Conservation (phyloP, 2,113 vertebrate genomes). For the Gnathonemus echidnorhynchus region DNA sequence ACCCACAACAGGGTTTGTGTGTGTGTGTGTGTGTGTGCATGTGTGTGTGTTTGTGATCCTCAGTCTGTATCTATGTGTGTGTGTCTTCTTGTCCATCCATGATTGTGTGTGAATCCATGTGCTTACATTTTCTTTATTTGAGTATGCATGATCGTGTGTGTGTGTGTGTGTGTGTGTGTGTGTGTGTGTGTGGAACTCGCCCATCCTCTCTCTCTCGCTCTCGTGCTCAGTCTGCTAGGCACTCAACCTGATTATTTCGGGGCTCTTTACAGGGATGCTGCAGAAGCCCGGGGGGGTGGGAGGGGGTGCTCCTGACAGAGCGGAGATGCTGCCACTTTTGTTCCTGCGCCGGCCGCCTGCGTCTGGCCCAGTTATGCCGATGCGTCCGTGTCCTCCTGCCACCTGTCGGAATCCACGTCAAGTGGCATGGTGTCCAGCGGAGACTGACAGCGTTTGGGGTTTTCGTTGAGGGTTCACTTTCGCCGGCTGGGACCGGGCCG, state of each 20-base stretch:
- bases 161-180: neutral
- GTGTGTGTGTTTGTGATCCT: neutral
- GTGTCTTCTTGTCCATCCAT: neutral
- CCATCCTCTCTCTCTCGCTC: neutral
- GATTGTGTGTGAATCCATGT: neutral
- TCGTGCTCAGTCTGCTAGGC: neutral
- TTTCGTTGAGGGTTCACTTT: neutral
- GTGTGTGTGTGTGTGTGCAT: neutral
- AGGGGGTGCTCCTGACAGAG: neutral
- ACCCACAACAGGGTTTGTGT: neutral
- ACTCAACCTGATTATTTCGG: neutral
- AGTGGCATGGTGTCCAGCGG: neutral
- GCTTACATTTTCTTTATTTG: neutral
- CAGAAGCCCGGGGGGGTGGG: neutral
- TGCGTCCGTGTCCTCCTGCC: neutral
- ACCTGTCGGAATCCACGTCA: neutral
- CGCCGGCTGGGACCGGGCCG: neutral
- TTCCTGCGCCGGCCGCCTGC: neutral
- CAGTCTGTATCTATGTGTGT: neutral
- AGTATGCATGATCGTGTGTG: neutral
- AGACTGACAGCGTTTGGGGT: neutral
- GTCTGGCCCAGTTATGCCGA: neutral
- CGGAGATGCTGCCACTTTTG: neutral
- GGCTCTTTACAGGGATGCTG: neutral
- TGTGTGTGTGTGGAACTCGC: neutral